Base-by-base conservation (phyloP, 2,113 vertebrate genomes). In the Mesembrinibis cayennensis region DNA sequence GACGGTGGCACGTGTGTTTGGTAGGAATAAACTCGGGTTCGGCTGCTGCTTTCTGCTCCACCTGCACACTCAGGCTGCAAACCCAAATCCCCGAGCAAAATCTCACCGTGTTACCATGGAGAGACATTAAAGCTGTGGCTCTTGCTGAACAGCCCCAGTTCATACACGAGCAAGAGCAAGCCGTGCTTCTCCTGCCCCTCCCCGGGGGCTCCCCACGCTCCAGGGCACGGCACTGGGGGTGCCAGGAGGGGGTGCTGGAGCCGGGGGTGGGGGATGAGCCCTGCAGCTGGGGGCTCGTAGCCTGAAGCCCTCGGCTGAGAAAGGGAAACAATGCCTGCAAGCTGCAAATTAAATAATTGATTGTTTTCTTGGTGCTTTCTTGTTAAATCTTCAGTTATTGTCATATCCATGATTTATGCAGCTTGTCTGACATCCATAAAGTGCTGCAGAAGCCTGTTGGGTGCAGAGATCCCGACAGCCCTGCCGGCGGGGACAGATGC, bases 131-230 rank as follows among this genome's bases (percentile, higher is more conserved):
- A 49, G 40, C 38, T 38, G 1, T 0, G 2, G 34, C 32, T 82
- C 45, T 7, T 15, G 59, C 55, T 10, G 74, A 49, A 9, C 47
- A 13, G 4, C 42, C 38, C 47, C 0, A 1, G 32, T 13, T 56
- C n/a, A 15, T n/a, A 21, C 0, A 0, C 20, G 49, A 58, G 76
- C 74, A 11, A 10, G 53, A 44, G 18, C 12, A 9, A 44, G 58
- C 50, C 0, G 1, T 62, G 74, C 63, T 66, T 6, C 7, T 13
- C n/a, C 34, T 49, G 74, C 8, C 16, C 22, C 3, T 59, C 38
- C 30, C 0, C 3, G 42, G 27, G 62, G 34, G 8, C 8, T 67
- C 32, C 36, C 6, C 1, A 0, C 1, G 1, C 36, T 10, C 59
- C 52, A 2, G 20, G 17, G 13, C 32, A 10, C 1, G 4, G 40